These are phyloP conservation scores for Leguminivora glycinivorella DNA, from an alignment of 1,140 invertebrate genomes.

Conservation along the genomic window DNA sequence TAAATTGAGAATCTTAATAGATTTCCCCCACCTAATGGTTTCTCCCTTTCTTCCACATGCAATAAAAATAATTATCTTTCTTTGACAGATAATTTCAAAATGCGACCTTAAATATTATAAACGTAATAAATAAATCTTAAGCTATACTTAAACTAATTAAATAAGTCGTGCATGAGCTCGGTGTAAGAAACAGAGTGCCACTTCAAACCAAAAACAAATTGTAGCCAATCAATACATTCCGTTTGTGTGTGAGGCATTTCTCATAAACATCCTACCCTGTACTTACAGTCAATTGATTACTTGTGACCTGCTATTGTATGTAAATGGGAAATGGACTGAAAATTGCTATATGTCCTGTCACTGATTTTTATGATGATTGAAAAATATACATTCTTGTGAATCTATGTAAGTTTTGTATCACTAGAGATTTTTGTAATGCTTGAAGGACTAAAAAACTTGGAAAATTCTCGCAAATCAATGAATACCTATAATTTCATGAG, in stretches of 20 bases:
- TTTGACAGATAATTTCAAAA: neutral
- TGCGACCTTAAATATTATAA: neutral
- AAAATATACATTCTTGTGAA: neutral
- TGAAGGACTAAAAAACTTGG: no score
- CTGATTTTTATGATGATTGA: neutral
- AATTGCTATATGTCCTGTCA: neutral
- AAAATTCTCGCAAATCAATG: no score
- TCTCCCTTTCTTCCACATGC: neutral
- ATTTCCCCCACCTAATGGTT: no score
- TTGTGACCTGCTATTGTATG: neutral
- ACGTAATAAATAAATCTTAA: constrained; percentile 4
- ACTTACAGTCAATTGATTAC: neutral
- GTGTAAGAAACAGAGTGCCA: constrained; percentile 28
- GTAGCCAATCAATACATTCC: neutral
- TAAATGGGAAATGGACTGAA: neutral
- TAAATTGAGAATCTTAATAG: no score
- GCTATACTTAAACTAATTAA: constrained; percentile 24
- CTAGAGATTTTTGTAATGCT: no score
- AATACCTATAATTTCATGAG: no score
- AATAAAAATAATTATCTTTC: neutral
- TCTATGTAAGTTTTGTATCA: no score
- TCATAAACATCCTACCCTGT: neutral
- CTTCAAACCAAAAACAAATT: constrained; percentile 16
- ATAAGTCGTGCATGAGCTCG: constrained; percentile 21
- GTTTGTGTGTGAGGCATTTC: neutral